These are phyloP conservation scores for Scrobipalpa costella DNA, from an alignment of 2,888 invertebrate species.

Conservation along the genomic window DNA sequence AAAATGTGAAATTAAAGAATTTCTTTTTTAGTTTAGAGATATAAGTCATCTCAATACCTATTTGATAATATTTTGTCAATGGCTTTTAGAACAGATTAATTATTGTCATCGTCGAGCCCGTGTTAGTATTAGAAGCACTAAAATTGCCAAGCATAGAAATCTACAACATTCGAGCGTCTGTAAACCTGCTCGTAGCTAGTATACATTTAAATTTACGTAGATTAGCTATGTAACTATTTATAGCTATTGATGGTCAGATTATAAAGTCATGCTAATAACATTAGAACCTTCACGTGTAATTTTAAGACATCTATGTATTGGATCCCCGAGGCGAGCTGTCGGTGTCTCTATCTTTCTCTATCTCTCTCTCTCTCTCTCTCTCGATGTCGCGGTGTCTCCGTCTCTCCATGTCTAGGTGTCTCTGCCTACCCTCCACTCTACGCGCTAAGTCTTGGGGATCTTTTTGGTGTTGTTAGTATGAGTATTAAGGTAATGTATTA, in stretches of 20 bases:
- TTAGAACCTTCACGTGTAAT: constrained; percentile 27
- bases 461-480: constrained; percentile 41
- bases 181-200: constrained; percentile 66
- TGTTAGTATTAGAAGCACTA: constrained; percentile 64
- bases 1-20: too few species aligned
- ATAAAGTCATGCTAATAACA: constrained; percentile 33
- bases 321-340: not conserved
- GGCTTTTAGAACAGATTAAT: not conserved
- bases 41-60: too few species aligned
- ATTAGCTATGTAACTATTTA: constrained; percentile 62
- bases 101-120: constrained; percentile 35
- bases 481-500: constrained; percentile 49
- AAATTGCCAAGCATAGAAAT: constrained; percentile 62
- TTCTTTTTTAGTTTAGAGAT: too few species aligned
- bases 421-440: not conserved
- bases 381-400: too few species aligned
- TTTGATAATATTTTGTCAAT: not conserved
- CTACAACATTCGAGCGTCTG: constrained; percentile 60
- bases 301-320: constrained; percentile 23
- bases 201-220: constrained; percentile 70
- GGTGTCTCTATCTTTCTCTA: too few species aligned
- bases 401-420: too few species aligned
- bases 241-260: constrained; percentile 40
- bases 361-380: too few species aligned
- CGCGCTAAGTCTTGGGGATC: constrained; percentile 28